Evolutionary conservation across 2,888 invertebrate species (phyloP), one percentile per base, ranked within the genome.

Genomic region (Phymatocera aterrima): DNA sequence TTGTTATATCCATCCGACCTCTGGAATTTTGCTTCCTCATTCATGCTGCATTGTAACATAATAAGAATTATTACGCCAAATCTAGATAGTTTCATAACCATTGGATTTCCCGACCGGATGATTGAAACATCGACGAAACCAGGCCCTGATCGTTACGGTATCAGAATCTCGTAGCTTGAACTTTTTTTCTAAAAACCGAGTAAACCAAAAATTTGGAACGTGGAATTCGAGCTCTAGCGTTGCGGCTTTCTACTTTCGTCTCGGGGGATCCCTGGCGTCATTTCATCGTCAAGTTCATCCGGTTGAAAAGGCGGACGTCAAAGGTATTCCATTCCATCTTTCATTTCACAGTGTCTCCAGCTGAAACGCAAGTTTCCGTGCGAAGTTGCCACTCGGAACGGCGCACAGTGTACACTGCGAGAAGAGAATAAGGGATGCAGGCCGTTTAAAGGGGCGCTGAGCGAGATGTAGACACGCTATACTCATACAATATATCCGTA

Each of bases 401-500:
- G 37, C 15, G 64, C 18, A 28, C 21, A n/a, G n/a, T n/a, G n/a
- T n/a, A n/a, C n/a, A n/a, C n/a, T n/a, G n/a, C n/a, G n/a, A n/a
- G n/a, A n/a, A n/a, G n/a, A n/a, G 37, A 64, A 64, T n/a, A 64
- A 64, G 64, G 64, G 64, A n/a, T 24, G 37, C 43, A 43, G 43
- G 43, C 8, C 57, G 57, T 28, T 57, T 57, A 57, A 57, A 57
- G 57, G 57, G 57, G 57, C 24, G 21, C 43, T 43, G n/a, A n/a
- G n/a, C n/a, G n/a, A n/a, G n/a, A n/a, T n/a, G n/a, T n/a, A n/a
- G n/a, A n/a, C n/a, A n/a, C n/a, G n/a, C n/a, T n/a, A n/a, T n/a
- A n/a, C n/a, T n/a, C n/a, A n/a, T n/a, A n/a, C n/a, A n/a, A n/a
- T n/a, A n/a, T n/a, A n/a, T n/a, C n/a, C n/a, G n/a, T n/a, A n/a